Conservation (phyloP, 2,113 vertebrate genomes). For the Nothoprocta perdicaria region DNA sequence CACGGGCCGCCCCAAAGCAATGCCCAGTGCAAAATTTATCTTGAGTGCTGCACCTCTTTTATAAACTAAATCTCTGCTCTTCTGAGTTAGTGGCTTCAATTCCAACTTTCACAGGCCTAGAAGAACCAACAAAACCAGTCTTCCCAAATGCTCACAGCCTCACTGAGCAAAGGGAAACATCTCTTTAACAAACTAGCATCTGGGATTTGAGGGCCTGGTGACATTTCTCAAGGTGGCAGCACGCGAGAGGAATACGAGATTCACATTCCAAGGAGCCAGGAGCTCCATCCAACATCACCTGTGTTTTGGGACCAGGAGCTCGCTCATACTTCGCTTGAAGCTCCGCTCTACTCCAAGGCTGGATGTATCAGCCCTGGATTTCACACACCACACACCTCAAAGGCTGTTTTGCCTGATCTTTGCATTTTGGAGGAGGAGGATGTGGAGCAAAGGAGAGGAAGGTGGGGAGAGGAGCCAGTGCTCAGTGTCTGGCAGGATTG, state of each 20-base stretch:
- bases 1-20: rapidly evolving
- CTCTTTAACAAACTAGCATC: background rate
- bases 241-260: rapidly evolving
- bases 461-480: background rate
- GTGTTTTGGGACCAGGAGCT: rapidly evolving
- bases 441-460: background rate
- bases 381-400: background rate
- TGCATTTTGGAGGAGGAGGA: background rate
- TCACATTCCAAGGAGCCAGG: background rate
- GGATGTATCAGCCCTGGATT: background rate
- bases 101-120: background rate
- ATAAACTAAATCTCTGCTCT: background rate
- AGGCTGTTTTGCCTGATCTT: rapidly evolving
- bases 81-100: background rate
- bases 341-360: background rate
- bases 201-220: rapidly evolving
- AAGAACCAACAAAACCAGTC: background rate
- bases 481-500: background rate
- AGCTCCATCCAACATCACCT: rapidly evolving
- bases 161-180: background rate
- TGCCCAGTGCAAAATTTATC: background rate
- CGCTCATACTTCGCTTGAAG: background rate
- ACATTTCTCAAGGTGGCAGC: background rate
- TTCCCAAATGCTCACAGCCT: background rate
- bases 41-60: background rate